Evolutionary conservation across 2,113 vertebrate genomes (phyloP).

Genomic region (Petroica traversi): DNA sequence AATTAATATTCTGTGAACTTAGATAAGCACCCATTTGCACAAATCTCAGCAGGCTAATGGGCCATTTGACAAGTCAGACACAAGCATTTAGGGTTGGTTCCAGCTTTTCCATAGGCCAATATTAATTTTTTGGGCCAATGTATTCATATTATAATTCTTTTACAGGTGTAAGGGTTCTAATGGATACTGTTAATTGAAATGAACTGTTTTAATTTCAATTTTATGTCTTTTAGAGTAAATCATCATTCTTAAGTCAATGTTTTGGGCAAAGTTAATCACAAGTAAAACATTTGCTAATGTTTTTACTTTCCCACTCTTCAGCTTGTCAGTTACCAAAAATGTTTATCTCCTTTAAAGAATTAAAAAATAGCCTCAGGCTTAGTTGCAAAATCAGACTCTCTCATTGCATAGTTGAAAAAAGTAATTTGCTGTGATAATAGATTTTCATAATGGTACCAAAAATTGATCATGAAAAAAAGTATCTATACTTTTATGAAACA

Average conservation of each 20-base stretch:
- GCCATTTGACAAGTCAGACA: background rate
- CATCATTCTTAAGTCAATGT: background rate
- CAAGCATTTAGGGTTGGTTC: background rate
- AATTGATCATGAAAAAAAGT: background rate
- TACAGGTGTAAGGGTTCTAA: background rate
- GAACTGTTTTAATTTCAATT: background rate
- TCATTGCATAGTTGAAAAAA: background rate
- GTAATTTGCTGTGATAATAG: background rate
- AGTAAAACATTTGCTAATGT: background rate
- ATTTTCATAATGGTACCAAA: background rate
- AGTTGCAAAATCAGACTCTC: background rate
- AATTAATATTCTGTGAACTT: background rate
- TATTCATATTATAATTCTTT: background rate
- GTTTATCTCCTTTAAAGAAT: background rate
- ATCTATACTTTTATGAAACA: background rate
- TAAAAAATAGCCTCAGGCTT: background rate
- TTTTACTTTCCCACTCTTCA: background rate
- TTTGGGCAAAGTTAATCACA: background rate
- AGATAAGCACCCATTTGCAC: background rate
- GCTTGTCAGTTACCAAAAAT: background rate
- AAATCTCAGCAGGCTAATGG: background rate
- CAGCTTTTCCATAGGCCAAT: background rate
- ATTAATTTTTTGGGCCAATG: background rate
- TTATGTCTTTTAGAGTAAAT: background rate
- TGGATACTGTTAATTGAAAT: background rate